phyloP scores from a whole-genome alignment of 2,888 invertebrate species.

The Volucella inanis region DNA sequence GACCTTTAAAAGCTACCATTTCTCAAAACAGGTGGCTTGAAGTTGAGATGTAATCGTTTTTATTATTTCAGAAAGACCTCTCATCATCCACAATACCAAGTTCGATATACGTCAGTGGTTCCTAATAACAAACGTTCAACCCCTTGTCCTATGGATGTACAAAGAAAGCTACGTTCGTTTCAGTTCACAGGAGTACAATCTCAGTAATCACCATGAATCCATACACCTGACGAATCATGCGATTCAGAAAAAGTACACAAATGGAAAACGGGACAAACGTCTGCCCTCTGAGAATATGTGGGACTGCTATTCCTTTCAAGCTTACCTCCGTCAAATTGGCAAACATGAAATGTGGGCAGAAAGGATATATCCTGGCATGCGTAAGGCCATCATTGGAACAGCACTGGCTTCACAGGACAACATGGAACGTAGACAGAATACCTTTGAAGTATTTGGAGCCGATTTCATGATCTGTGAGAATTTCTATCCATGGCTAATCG shows the following conservation, averaged over 20 bases:
- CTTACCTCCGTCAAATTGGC: constrained; percentile 85
- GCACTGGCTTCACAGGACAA: constrained; percentile 93
- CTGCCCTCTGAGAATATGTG: constrained; percentile 97
- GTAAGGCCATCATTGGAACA: constrained; percentile 89
- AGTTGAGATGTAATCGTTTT: neutral
- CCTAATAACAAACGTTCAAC: constrained; percentile 94
- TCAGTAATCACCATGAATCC: constrained; percentile 95
- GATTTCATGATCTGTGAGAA: constrained; percentile 97
- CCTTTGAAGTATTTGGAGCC: constrained; percentile 96
- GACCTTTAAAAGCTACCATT: too few relatives aligned
- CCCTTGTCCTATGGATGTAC: constrained; percentile 96
- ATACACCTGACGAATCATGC: constrained; percentile 97
- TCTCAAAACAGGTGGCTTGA: too few relatives aligned
- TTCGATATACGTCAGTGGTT: constrained; percentile 99
- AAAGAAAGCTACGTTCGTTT: constrained; percentile 96
- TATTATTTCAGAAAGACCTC: constrained; percentile 88
- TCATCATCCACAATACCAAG: constrained; percentile 94
- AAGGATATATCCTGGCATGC: constrained; percentile 93
- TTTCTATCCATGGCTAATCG: constrained; percentile 95
- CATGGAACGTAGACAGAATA: constrained; percentile 90
- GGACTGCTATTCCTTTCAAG: constrained; percentile 92
- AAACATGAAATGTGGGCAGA: constrained; percentile 91
- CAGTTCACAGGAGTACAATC: constrained; percentile 93
- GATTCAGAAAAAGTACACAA: constrained; percentile 94
- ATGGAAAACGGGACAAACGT: constrained; percentile 87